Evolutionary conservation across 2,888 invertebrate species (phyloP).

Genomic region (Drosophila limbata): DNA sequence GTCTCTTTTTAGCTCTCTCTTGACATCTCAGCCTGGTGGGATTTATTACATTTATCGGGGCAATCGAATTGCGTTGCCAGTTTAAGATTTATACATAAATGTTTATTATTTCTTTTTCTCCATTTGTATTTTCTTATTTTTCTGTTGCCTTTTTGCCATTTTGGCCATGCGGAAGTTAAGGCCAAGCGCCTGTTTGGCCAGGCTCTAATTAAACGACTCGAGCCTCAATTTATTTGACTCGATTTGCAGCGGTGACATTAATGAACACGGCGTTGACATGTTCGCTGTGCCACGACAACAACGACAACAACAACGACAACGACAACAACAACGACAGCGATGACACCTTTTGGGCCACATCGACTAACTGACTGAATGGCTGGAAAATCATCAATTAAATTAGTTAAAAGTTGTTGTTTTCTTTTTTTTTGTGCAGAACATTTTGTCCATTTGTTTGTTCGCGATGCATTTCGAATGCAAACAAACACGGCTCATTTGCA

Average conservation of each 20-base stretch:
- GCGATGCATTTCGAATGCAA: constrained; percentile 51
- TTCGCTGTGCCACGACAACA: constrained; percentile 66
- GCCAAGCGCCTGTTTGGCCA: constrained; percentile 22
- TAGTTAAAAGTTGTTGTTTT: constrained; percentile 58
- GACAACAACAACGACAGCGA: constrained; percentile 45
- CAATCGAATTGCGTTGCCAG: constrained; percentile 75
- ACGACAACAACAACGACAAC: constrained; percentile 72
- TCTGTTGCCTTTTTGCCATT: constrained; percentile 3
- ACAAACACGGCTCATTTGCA: constrained; percentile 74
- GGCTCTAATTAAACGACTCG: constrained; percentile 70
- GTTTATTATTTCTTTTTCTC: constrained; percentile 27
- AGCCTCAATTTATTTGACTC: constrained; percentile 73
- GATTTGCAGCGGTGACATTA: constrained; percentile 73
- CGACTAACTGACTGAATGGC: constrained; percentile 60
- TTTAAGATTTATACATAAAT: constrained; percentile 67
- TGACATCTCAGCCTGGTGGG: constrained; percentile 46
- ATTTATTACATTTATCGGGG: constrained; percentile 75
- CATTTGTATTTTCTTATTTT: not conserved
- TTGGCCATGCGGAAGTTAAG: constrained; percentile 64
- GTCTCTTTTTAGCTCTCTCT: constrained; percentile 2
- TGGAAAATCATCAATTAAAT: constrained; percentile 78
- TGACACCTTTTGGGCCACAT: constrained; percentile 75
- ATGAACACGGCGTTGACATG: constrained; percentile 77
- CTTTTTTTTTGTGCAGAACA: constrained; percentile 63
- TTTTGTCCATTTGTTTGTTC: constrained; percentile 41